Evolutionary conservation across 2,888 invertebrate species (phyloP), one percentile per base, ranked within the genome.

Genomic region (Sarcophaga subvicina): DNA sequence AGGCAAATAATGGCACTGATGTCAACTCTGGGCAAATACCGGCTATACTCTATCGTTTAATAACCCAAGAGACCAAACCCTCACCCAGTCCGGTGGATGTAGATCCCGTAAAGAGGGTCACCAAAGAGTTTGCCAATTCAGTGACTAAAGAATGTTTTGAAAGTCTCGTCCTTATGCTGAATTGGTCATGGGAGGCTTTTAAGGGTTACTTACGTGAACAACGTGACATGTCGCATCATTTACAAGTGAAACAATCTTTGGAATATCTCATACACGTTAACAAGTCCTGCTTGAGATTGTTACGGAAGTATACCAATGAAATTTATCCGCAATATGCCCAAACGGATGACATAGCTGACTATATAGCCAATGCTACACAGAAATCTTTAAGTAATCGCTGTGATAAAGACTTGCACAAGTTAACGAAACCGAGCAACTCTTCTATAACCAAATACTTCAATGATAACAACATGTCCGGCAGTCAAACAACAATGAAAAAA

Each of bases 11-110:
- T 92, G 99, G 99, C 27, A 99, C 99, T 0, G 99, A 99, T 91
- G 98, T 99, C 0, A 98, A 98, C 92, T 98, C 98, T 0, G 99
- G 99, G 0, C 99, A 99, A 94, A 98, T 99, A 90, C 99, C 99
- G 0, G 98, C 98, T 91, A 94, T 99, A 49, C 91, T 95, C 0
- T 95, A 95, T 90, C 95, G 96, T 89, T 94, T 96, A 27, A 94
- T 96, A 12, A 95, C 96, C 0, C 95, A 95, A 17, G 96, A 97
- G 91, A 95, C 95, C 87, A 95, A 95, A 89, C 94, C 95, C 62
- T 94, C 94, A 1, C 91, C 94, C 0, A 90, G 94, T 66, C 90
- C 92, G 0, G 88, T 92, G 88, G 95, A 92, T 93, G 93, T 92
- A 1, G 98, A 98, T 92, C 97, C 98, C 0, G 96, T 98, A n/a